phyloP scores from a whole-genome alignment of 2,113 vertebrate genomes.

The Sporophila hypoxantha region DNA sequence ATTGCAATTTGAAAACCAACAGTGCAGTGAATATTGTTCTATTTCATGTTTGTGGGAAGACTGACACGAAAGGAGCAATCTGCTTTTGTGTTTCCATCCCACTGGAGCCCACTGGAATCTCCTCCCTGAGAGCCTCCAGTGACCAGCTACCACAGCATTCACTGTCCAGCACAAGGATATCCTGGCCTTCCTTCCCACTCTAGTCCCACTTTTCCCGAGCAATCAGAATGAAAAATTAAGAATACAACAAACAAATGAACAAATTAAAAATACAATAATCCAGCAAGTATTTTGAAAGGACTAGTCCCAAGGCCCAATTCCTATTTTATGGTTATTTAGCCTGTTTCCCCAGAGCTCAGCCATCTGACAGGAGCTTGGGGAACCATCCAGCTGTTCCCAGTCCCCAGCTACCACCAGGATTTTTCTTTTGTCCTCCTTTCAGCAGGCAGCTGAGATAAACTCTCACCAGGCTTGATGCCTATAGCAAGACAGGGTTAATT shows the following conservation, averaged over 20 bases:
- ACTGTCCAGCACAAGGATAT: neutral
- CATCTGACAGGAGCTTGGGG: neutral
- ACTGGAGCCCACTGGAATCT: neutral
- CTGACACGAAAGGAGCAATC: neutral
- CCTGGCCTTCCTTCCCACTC: neutral
- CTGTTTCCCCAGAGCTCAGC: neutral
- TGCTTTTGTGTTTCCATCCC: neutral
- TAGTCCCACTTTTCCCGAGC: neutral
- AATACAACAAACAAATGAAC: neutral
- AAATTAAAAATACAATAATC: neutral
- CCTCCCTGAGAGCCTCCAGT: neutral
- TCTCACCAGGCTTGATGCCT: neutral
- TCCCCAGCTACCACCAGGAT: neutral
- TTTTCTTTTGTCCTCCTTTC: neutral
- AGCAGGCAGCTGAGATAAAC: neutral
- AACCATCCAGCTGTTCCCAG: constrained; percentile 20
- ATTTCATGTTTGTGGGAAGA: neutral
- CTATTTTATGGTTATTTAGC: neutral
- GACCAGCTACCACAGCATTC: neutral
- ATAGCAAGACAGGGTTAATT: neutral
- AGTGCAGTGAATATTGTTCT: neutral
- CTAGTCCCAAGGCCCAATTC: neutral
- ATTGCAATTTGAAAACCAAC: neutral
- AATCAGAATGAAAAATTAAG: neutral
- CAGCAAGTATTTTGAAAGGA: neutral